Percentiles rank a stretch among this genome's conserved stretches.
Evolutionary conservation across 2,113 vertebrate genomes (phyloP).

Genomic region (Oryzias javanicus): DNA sequence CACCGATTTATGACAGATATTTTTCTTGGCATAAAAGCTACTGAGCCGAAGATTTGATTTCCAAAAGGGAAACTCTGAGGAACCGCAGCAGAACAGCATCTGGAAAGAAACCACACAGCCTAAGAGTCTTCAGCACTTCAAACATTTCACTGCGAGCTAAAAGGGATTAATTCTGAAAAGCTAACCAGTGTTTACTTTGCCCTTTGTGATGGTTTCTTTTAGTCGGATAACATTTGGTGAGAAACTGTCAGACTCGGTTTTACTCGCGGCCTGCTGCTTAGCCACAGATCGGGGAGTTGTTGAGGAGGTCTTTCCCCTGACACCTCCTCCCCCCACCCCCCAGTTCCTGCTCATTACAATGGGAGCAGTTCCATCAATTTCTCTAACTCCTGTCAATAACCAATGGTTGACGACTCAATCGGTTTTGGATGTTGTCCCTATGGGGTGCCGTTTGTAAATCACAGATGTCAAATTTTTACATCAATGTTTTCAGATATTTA

Average conservation of each 20-base stretch:
- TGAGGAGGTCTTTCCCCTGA: slow-evolving; percentile 44
- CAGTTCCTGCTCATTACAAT: background rate
- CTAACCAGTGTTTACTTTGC: slow-evolving; percentile 60
- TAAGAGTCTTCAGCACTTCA: slow-evolving; percentile 63
- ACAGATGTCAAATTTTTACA: no score
- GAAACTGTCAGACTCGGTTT: slow-evolving; percentile 68
- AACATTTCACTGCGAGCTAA: slow-evolving; percentile 52
- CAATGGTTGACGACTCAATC: background rate
- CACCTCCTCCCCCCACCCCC: slow-evolving; percentile 15
- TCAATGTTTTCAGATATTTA: no score
- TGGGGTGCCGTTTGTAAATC: no score
- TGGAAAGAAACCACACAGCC: slow-evolving; percentile 62
- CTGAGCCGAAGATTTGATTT: slow-evolving; percentile 66
- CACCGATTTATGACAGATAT: slow-evolving; percentile 69
- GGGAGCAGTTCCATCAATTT: slow-evolving; percentile 56
- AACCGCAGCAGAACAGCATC: slow-evolving; percentile 70
- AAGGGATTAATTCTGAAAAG: slow-evolving; percentile 65
- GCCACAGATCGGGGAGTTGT: slow-evolving; percentile 46
- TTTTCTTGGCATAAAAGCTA: slow-evolving; percentile 67
- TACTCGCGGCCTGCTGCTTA: slow-evolving; percentile 41
- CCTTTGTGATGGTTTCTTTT: slow-evolving; percentile 54
- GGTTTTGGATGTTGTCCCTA: no score
- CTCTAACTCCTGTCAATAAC: slow-evolving; percentile 43
- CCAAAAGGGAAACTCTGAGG: slow-evolving; percentile 55
- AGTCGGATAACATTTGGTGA: slow-evolving; percentile 67